These are phyloP conservation scores for Agelastica alni DNA, from an alignment of 2,888 invertebrate species.

Conservation along the genomic window DNA sequence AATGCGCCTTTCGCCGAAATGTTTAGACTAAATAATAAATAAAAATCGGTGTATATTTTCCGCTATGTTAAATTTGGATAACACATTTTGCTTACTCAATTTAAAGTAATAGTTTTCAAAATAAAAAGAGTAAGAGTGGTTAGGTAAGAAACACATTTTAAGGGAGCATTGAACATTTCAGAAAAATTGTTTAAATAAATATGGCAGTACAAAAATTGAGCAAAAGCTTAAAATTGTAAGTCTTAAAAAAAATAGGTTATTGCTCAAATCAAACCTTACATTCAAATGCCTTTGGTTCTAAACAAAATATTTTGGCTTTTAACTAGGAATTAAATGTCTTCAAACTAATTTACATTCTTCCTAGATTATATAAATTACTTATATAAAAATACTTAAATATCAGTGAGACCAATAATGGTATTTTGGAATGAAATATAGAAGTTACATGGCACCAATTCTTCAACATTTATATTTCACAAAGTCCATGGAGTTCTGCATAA, in stretches of 20 bases:
- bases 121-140: no score
- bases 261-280: conserved; percentile 31
- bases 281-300: conserved; percentile 43
- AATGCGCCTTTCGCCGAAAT: no score
- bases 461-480: conserved; percentile 61
- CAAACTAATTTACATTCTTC: conserved; percentile 35
- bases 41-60: no score
- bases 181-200: conserved; percentile 18
- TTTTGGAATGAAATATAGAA: conserved; percentile 46
- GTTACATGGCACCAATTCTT: conserved; percentile 45
- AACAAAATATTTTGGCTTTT: conserved; percentile 35
- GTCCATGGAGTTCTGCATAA: conserved; percentile 84
- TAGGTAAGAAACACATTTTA: no score
- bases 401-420: conserved; percentile 40
- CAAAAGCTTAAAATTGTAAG: conserved; percentile 27
- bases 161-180: conserved; percentile 7
- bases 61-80: no score
- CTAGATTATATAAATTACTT: conserved; percentile 43
- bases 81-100: no score
- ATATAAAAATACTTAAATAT: conserved; percentile 50
- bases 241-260: conserved; percentile 25
- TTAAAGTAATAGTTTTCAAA: no score
- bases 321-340: conserved; percentile 37
- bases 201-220: conserved; percentile 32
- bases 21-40: no score